These are phyloP conservation scores for Hipparchia sbordonii DNA, from an alignment of 2,888 invertebrate genomes.

Conservation along the genomic window DNA sequence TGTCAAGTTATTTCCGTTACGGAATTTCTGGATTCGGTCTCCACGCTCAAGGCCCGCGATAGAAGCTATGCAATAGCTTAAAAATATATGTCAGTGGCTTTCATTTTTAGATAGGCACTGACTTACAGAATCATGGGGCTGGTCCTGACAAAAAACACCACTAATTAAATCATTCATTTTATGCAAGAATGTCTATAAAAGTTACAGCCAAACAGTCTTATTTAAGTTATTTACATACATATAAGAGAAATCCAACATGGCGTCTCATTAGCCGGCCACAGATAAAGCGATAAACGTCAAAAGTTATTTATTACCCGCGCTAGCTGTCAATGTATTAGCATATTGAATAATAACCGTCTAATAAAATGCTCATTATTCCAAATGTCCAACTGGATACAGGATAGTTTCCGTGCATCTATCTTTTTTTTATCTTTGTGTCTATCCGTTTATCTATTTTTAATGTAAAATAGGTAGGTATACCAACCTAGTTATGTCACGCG, in stretches of 20 bases:
- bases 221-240: constrained; percentile 7
- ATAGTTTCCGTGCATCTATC: neutral
- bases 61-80: too few relatives aligned
- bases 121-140: too few relatives aligned
- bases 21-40: too few relatives aligned
- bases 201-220: constrained; percentile 13
- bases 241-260: constrained; percentile 37
- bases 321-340: constrained; percentile 44
- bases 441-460: neutral
- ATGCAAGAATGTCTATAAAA: constrained; percentile 24
- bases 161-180: constrained; percentile 11
- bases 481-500: too few relatives aligned
- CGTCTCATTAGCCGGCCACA: constrained; percentile 43
- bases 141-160: too few relatives aligned
- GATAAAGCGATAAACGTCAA: constrained; percentile 62
- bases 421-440: neutral
- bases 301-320: constrained; percentile 30
- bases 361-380: neutral
- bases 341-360: constrained; percentile 21
- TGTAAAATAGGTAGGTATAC: neutral
- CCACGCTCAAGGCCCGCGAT: too few relatives aligned
- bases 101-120: too few relatives aligned
- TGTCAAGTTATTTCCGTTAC: too few relatives aligned
- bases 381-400: neutral
- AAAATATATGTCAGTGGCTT: too few relatives aligned